These are phyloP conservation scores for Nasalis larvatus DNA, from an alignment of 2,113 vertebrate species.

Conservation along the genomic window DNA sequence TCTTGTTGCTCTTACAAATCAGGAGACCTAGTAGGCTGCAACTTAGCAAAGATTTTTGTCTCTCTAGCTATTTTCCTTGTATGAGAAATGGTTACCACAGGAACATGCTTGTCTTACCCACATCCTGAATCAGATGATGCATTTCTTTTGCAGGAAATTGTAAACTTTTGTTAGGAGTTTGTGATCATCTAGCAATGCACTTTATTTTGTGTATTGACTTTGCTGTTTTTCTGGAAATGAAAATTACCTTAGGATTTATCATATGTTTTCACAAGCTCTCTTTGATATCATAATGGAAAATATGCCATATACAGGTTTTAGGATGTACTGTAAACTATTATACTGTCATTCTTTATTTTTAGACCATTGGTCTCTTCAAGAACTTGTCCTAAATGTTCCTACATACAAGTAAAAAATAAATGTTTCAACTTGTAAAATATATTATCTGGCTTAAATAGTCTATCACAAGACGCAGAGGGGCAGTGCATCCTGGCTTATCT, in stretches of 20 bases:
- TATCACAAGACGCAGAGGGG: neutral
- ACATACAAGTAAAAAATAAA: neutral
- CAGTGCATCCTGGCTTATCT: neutral
- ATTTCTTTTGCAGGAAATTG: constrained; percentile 71
- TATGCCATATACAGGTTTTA: neutral
- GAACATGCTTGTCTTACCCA: constrained; percentile 69
- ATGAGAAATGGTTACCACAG: constrained; percentile 72
- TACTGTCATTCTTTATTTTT: neutral
- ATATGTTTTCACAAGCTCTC: neutral
- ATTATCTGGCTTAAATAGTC: neutral
- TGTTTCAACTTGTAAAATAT: neutral
- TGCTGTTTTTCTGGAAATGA: constrained; percentile 12
- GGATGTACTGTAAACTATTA: neutral
- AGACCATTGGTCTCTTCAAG: neutral
- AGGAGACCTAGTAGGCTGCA: constrained; percentile 16
- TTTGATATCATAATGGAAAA: neutral
- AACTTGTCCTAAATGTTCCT: neutral
- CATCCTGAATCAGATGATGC: constrained; percentile 65
- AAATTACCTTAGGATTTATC: neutral
- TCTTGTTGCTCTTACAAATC: constrained; percentile 54
- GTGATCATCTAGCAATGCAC: constrained; percentile 2
- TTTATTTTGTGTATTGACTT: constrained; percentile 52
- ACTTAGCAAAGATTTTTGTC: constrained; percentile 46
- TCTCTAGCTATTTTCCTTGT: constrained; percentile 58
- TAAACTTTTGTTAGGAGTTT: constrained; percentile 57